A percentile compares a stretch with the other conserved stretches of the same genome.
phyloP scores from a whole-genome alignment of 2,888 invertebrate species.

The Mesoligia furuncula region DNA sequence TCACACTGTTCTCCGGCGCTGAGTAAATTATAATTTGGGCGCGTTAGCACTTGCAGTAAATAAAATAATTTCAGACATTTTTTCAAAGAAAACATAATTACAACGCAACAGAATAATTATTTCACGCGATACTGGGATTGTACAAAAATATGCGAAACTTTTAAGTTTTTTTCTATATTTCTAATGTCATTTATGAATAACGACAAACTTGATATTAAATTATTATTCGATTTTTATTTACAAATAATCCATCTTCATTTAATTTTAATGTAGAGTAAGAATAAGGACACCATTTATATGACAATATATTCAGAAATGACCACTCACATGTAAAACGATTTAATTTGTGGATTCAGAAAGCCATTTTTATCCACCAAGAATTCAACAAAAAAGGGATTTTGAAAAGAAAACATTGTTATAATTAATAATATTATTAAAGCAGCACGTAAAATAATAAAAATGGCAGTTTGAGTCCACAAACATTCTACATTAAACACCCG shows the following conservation, averaged over 20 bases:
- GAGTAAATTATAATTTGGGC: constrained; percentile 7
- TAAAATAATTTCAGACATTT: constrained; percentile 11
- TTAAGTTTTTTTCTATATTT: constrained; percentile 3
- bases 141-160: constrained; percentile 5
- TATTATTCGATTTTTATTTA: constrained; percentile 64
- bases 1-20: constrained; percentile 20
- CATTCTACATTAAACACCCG: constrained; percentile 50
- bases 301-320: constrained; percentile 42
- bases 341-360: constrained; percentile 44
- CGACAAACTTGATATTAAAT: constrained; percentile 54
- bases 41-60: constrained; percentile 10
- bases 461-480: constrained; percentile 45
- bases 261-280: constrained; percentile 21
- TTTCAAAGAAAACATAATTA: constrained; percentile 10
- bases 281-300: constrained; percentile 36
- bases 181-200: constrained; percentile 34
- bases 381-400: constrained; percentile 6
- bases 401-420: not conserved
- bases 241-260: constrained; percentile 34
- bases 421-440: constrained; percentile 17
- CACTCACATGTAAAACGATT: constrained; percentile 45
- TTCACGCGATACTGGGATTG: constrained; percentile 36
- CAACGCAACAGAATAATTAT: constrained; percentile 12
- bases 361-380: constrained; percentile 17
- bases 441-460: constrained; percentile 15